Evolutionary conservation across 2,797 vertebrate genomes (phyloP), one percentile per base, ranked within the genome.

Genomic region (Chanos chanos): DNA sequence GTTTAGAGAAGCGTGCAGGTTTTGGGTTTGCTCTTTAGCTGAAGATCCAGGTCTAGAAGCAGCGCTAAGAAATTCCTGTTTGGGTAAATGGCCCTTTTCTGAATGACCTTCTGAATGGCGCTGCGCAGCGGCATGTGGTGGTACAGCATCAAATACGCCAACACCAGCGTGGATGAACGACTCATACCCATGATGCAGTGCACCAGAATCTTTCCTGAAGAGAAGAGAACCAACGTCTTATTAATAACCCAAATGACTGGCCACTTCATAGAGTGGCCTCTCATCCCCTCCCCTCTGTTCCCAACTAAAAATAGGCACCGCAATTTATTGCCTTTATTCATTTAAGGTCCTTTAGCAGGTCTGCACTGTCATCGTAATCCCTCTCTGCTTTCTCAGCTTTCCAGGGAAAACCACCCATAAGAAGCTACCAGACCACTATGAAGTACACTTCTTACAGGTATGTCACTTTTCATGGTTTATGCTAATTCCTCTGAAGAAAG

Each of bases 171-270:
- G 43, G 95, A 95, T 0, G 95, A 98, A 53, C 96, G 91, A 80
- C 97, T 99, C 87, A 97, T 92, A 73, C 96, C 95, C 81, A 97
- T 93, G 58, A 96, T 95, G 79, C 95, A 99, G 47, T 99, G 96
- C 72, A 99, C 95, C 73, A 98, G 82, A 75, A 99, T 86, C 79
- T 94, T 97, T 69, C 91, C 96, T 99, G 81, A 37, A 66, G 64
- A 74, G 15, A 52, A 49, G 70, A 74, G 71, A 68, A 57, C 64
- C 51, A 76, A 72, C 44, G 72, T 71, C 78, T 85, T 82, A 80
- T 85, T 84, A 84, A 85, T 86, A 81, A 86, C 85, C 85, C 80
- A 83, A 82, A 80, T 83, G 81, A 74, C 78, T 83, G 80, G 81
- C 68, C 54, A 53, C 76, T 77, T 81, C 79, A 78, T 41, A 57